Evolutionary conservation across 2,888 invertebrate species (phyloP), one percentile per base, ranked within the genome.

Genomic region (Sinhomidia bicolor): DNA sequence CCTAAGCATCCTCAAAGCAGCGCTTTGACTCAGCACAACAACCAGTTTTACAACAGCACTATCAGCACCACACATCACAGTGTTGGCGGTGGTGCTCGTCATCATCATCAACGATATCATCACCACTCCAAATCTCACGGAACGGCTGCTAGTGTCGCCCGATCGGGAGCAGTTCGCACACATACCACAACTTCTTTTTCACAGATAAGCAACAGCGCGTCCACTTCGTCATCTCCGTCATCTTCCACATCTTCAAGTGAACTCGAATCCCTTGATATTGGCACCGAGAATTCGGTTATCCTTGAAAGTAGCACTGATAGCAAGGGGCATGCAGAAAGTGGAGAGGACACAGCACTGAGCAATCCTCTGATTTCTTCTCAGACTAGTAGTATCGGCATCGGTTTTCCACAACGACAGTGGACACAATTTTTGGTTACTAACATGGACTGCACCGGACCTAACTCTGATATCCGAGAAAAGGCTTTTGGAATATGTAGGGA

Each of bases 401-500:
- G 88, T 32, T 32, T 82, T 54, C 83, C 83, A 26, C 81, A 81
- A 12, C 84, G 83, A 32, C 80, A 85, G 83, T 86, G 89, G 86
- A 89, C 86, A 29, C 86, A 89, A 57, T 86, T 86, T 84, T 44
- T 88, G 32, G 71, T 83, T n/a, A 47, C 80, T 44, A 85, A 85
- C 57, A 91, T 90, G 90, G 91, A 90, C 68, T 88, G 83, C 51
- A 86, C 87, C 10, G 88, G 88, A 51, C 90, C 89, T 20, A 91
- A 91, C 76, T 86, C 94, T 23, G 97, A 97, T 93, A 97, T 98
- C 96, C 94, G 96, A 85, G 96, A 97, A 91, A 96, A 97, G 89
- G 97, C 98, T 0, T 96, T 96, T 20, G 95, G 96, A 92, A 97
- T 98, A 92, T 98, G 98, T 94, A 95, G 96, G 92, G 97, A 98